A percentile compares a stretch with the other conserved stretches of the same genome.
phyloP scores from a whole-genome alignment of 2,888 invertebrate species.

The Pterobdella sp. region DNA sequence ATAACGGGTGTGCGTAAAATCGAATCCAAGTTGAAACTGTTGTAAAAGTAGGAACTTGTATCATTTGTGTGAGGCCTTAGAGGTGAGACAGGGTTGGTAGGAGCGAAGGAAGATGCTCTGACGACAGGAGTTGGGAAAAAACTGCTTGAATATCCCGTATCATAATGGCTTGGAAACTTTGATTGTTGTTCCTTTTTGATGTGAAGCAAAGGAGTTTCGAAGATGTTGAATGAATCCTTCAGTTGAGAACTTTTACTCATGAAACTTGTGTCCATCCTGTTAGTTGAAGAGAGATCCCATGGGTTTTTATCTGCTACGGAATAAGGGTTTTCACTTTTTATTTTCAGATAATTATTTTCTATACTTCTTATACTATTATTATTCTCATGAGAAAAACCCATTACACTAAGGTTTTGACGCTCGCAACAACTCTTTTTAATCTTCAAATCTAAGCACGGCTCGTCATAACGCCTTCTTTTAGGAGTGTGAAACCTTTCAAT shows the following conservation, averaged over 20 bases:
- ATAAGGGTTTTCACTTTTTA: neutral
- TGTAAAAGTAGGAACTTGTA: neutral
- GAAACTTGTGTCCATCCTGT: too few relatives aligned
- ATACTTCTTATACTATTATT: too few relatives aligned
- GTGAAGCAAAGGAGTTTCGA: neutral
- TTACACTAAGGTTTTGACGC: neutral
- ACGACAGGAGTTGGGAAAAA: neutral
- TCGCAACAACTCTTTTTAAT: neutral
- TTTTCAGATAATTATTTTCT: too few relatives aligned
- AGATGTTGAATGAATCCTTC: neutral
- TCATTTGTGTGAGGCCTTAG: neutral
- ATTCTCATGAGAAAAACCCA: neutral
- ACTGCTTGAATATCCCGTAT: neutral
- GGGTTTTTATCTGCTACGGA: neutral
- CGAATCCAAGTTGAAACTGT: neutral
- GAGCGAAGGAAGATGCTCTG: neutral
- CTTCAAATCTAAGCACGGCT: conserved; percentile 5
- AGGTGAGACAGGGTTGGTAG: neutral
- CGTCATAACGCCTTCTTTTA: neutral
- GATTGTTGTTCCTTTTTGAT: neutral
- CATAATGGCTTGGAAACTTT: neutral
- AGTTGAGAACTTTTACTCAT: neutral
- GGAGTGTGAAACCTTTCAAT: neutral
- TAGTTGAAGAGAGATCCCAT: too few relatives aligned
- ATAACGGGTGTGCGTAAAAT: too few relatives aligned